phyloP scores from a whole-genome alignment of 2,797 vertebrate genomes.

The Chaetophractus vellerosus region DNA sequence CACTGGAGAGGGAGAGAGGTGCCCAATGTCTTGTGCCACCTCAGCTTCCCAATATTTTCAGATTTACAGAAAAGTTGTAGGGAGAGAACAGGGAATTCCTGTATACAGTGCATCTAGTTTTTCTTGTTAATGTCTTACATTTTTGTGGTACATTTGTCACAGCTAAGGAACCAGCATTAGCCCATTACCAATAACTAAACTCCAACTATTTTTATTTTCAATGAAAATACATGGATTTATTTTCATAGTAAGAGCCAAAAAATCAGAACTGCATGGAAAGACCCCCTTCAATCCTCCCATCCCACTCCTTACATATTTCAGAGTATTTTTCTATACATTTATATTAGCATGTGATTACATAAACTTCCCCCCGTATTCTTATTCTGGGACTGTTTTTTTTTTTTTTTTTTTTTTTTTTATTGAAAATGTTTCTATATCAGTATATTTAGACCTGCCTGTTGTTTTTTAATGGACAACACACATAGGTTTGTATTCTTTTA shows the following conservation, averaged over 20 bases:
- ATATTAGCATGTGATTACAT: not conserved
- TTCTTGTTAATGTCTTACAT: slow-evolving; percentile 11
- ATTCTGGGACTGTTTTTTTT: not conserved
- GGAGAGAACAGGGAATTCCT: not conserved
- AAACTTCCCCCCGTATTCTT: not conserved
- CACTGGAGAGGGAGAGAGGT: too few species aligned
- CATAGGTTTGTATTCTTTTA: slow-evolving; percentile 56
- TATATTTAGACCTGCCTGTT: not conserved
- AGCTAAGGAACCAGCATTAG: not conserved
- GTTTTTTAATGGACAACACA: slow-evolving; percentile 45
- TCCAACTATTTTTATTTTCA: not conserved
- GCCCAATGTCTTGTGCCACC: too few species aligned
- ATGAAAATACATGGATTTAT: slow-evolving; percentile 13
- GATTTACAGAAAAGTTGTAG: slow-evolving; percentile 43
- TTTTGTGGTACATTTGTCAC: not conserved
- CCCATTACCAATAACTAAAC: not conserved
- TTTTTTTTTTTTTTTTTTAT: not conserved
- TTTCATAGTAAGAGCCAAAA: slow-evolving; percentile 13
- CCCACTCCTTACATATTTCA: not conserved
- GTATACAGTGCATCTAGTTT: not conserved
- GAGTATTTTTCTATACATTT: slow-evolving; percentile 14
- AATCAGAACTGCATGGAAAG: not conserved
- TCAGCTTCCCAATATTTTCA: not conserved
- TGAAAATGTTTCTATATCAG: slow-evolving; percentile 16
- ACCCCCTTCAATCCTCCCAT: not conserved